Evolutionary conservation across 2,113 vertebrate species (phyloP), one percentile per base, ranked within the genome.

Genomic region (Cisticola juncidis): DNA sequence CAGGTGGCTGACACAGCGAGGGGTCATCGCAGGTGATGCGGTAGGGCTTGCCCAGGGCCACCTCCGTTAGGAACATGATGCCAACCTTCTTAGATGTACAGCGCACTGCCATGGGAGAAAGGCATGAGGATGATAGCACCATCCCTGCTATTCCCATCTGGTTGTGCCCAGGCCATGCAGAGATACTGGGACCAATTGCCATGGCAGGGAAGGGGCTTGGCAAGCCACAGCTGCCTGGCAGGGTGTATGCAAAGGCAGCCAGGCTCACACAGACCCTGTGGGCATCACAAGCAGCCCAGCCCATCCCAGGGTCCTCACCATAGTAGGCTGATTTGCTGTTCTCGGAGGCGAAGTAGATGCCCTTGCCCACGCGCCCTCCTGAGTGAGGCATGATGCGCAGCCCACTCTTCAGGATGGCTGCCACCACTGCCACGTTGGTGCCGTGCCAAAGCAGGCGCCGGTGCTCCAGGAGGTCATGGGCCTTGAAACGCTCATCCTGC

Each of bases 341-440:
- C 98, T 99, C 99, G 0, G 99, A 99, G 47, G 99, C 98, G 1
- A 99, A 99, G 97, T 99, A 99, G 88, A 99, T 99, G 35, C 99
- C 87, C 25, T 93, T 95, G 86, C 99, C 99, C 25, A 99, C 98
- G 0, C 98, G 98, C 8, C 99, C 99, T 0, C 99, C 98, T 0
- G 99, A 99, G 87, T 99, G 99, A 1, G 99, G 99, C 99, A 99
- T 99, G 91, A 99, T 99, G 61, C 98, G 98, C 79, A 99, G 98
- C 13, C 99, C 99, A 0, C 98, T 99, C 97, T 98, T 99, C 86
- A 99, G 98, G 92, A 99, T 99, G 45, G 99, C 98, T 0, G 98
- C 99, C 9, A 99, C 98, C 87, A 99, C 98, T 0, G 99, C 99
- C 91, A 99, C 97, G 1, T 98, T 99, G 78, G 99, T 99, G 22